Conservation (phyloP, 2,113 vertebrate genomes). For the Eubucco bourcierii region DNA sequence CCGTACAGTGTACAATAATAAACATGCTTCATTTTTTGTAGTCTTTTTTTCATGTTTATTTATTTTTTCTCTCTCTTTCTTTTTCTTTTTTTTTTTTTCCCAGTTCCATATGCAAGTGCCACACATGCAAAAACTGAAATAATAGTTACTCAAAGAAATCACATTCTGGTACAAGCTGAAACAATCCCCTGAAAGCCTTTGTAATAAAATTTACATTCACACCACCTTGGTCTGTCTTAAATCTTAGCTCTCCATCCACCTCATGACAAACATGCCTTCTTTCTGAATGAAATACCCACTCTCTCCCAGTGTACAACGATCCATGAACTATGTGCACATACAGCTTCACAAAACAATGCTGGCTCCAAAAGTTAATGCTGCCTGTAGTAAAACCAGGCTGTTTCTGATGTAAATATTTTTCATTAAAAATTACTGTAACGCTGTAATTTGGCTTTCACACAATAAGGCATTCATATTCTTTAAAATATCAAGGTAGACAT, state of each 20-base stretch:
- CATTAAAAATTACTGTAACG: background rate
- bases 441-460: too few relatives aligned
- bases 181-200: background rate
- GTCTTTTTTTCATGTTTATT: too few relatives aligned
- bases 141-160: background rate
- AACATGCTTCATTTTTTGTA: too few relatives aligned
- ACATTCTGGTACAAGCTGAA: background rate
- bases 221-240: background rate
- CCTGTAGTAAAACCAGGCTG: background rate
- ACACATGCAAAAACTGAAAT: background rate
- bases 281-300: background rate
- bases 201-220: background rate
- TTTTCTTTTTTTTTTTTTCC: background rate
- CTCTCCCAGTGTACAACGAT: background rate
- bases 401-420: background rate
- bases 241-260: background rate
- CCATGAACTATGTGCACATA: accelerated
- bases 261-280: background rate
- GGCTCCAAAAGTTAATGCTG: background rate
- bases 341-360: background rate
- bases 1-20: background rate
- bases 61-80: too few relatives aligned
- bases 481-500: too few relatives aligned
- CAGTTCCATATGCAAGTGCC: background rate
- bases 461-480: too few relatives aligned